Base-by-base conservation (phyloP, 2,113 vertebrate species). In the Eleginops maclovinus region DNA sequence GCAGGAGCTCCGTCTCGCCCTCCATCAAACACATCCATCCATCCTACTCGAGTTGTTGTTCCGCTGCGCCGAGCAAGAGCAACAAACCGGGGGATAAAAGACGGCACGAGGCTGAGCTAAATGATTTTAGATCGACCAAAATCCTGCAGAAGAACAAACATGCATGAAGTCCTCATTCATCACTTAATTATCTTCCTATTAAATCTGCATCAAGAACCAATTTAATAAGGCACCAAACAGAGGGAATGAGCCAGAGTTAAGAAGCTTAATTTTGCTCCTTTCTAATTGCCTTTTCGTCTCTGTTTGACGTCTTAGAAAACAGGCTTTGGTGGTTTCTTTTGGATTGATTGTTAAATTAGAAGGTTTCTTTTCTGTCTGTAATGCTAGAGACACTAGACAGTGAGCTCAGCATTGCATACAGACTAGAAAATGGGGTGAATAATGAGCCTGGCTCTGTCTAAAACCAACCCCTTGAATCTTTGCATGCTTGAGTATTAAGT, bases 1-100 rank as follows among this genome's bases (percentile, higher is more conserved):
- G 62, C 72, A 73, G 60, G 73, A 68, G 65, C n/a, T 73, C 46
- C 2, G 11, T 41, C 62, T 51, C 26, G 44, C 63, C 40, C 40
- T 56, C 75, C n/a, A 1, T 76, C 68, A 4, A 63, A 43, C 75
- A 70, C 75, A 66, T 76, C 72, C 79, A 79, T 79, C 68, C 53
- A 56, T 75, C 70, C 65, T 55, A 14, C 59, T 84, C 70, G 15
- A 41, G 53, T 41, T 66, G 75, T 53, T 63, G 63, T 70, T 73
- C 62, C 41, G 68, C 68, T 50, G 40, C 6, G 60, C 61, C 54
- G 80, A 60, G 26, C 47, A 77, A 8, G 70, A 64, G 22, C 36
- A 77, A 77, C 73, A 70, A 75, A 55, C 66, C 46, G 11, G 19
- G 58, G 22, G 11, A 10, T 7, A 21, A 64, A 17, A 22, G 43